Evolutionary conservation across 1,140 invertebrate species (phyloP).

Genomic region (Gryon sp.): DNA sequence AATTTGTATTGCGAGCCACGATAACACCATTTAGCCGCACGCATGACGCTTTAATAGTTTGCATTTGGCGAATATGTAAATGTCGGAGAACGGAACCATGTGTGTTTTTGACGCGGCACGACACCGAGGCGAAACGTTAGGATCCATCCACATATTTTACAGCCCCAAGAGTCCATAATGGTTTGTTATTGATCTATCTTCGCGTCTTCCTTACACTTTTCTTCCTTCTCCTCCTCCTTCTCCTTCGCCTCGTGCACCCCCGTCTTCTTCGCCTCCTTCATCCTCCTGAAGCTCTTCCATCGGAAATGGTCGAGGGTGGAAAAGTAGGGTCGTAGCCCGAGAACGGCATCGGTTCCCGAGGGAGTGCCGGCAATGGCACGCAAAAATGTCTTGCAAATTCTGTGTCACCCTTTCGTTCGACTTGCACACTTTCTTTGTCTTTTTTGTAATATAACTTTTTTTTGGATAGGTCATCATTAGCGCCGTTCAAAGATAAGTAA

Average conservation of each 20-base stretch:
- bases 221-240: slow-evolving; percentile 30
- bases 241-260: slow-evolving; percentile 5
- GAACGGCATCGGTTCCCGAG: slow-evolving; percentile 39
- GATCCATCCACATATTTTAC: slow-evolving; percentile 46
- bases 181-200: slow-evolving; percentile 69
- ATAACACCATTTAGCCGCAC: slow-evolving; percentile 26
- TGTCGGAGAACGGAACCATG: neutral
- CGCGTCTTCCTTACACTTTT: slow-evolving; percentile 62
- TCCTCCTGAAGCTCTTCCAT: slow-evolving; percentile 57
- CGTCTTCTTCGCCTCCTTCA: slow-evolving; percentile 64
- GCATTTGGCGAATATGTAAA: slow-evolving; percentile 20
- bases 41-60: slow-evolving; percentile 13
- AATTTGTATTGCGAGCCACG: slow-evolving; percentile 12
- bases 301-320: slow-evolving; percentile 57
- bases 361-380: slow-evolving; percentile 52
- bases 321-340: slow-evolving; percentile 38
- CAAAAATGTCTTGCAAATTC: slow-evolving; percentile 60
- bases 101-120: slow-evolving; percentile 16
- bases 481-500: neutral
- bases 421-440: slow-evolving; percentile 5
- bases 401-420: slow-evolving; percentile 25
- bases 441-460: too few species aligned
- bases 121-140: slow-evolving; percentile 12
- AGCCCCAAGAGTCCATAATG: slow-evolving; percentile 73
- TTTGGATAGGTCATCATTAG: slow-evolving; percentile 11